These are phyloP conservation scores for Caerostris darwini DNA, from an alignment of 1,140 invertebrate genomes.

Conservation along the genomic window DNA sequence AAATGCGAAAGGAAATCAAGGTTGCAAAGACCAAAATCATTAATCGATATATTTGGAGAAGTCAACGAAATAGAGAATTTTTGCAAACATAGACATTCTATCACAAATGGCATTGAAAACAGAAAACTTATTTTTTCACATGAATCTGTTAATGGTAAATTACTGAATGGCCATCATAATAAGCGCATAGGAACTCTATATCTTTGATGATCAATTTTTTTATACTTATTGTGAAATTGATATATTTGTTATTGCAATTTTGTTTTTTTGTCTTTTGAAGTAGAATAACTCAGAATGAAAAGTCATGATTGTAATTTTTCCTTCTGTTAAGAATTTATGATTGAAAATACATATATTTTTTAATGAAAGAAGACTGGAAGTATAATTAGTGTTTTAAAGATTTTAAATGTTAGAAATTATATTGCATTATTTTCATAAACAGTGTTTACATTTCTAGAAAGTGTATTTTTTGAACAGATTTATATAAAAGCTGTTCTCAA, in stretches of 20 bases:
- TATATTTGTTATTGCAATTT: neutral
- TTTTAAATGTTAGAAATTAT: constrained; percentile 5
- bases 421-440: neutral
- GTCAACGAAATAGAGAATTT: constrained; percentile 68
- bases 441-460: neutral
- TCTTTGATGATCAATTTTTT: constrained; percentile 65
- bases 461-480: neutral
- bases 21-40: constrained; percentile 86
- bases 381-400: neutral
- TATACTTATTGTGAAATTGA: constrained; percentile 38
- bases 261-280: neutral
- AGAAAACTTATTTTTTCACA: constrained; percentile 64
- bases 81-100: constrained; percentile 37
- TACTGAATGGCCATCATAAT: constrained; percentile 50
- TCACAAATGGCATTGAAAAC: constrained; percentile 56
- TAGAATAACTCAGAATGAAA: neutral
- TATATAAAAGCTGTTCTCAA: neutral
- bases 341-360: neutral
- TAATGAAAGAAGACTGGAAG: neutral
- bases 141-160: constrained; percentile 50
- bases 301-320: neutral
- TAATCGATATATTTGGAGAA: constrained; percentile 93
- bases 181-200: constrained; percentile 75
- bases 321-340: neutral
- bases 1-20: constrained; percentile 86